Conservation (phyloP, 2,797 vertebrate species). For the Coregonus ussuriensis region DNA sequence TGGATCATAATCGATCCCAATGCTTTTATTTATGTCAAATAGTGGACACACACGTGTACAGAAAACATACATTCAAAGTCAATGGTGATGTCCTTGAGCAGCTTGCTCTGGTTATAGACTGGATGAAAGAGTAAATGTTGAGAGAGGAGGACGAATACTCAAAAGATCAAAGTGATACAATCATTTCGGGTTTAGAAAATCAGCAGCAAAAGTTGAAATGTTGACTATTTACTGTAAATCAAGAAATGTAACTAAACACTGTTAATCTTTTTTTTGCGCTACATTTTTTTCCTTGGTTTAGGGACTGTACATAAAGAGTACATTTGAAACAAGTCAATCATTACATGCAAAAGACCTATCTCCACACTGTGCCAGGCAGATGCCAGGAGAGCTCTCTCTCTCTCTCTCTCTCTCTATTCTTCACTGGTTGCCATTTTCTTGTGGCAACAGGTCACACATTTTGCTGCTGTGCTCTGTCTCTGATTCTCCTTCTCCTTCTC, state of each 20-base stretch:
- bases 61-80: slow-evolving; percentile 17
- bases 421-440: no score
- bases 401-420: background rate
- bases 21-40: slow-evolving; percentile 42
- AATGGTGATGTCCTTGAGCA: slow-evolving; percentile 28
- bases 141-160: background rate
- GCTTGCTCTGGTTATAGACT: background rate
- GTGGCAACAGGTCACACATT: no score
- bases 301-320: background rate
- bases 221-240: background rate
- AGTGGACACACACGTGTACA: slow-evolving; percentile 34
- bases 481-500: slow-evolving; percentile 46
- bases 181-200: background rate
- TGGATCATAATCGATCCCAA: slow-evolving; percentile 43
- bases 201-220: background rate
- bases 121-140: background rate
- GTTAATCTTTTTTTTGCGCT: background rate
- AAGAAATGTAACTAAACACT: no score
- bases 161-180: no score
- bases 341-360: no score
- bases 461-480: slow-evolving; percentile 27
- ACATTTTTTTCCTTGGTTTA: background rate
- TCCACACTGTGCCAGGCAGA: no score
- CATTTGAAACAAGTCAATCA: no score
- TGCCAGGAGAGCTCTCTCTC: background rate